Conservation (phyloP, 2,113 vertebrate genomes). For the Lucifuga dentata region DNA sequence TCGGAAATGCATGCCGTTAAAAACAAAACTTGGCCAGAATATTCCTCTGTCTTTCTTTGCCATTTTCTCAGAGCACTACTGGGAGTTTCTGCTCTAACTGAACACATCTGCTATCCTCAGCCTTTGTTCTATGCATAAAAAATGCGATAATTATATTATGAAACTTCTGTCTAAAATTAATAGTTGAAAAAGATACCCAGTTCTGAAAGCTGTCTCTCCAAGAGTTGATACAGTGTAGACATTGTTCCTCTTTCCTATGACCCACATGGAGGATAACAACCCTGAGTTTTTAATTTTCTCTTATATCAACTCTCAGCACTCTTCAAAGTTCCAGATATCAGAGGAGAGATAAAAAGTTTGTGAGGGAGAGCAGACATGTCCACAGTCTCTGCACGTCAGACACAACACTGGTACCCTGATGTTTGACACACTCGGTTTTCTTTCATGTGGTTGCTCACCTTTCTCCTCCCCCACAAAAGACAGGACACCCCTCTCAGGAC, state of each 20-base stretch:
- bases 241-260: conserved; percentile 2
- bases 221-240: background rate
- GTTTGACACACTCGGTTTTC: conserved; percentile 60
- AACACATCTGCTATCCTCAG: background rate
- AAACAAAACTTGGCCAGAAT: conserved; percentile 46
- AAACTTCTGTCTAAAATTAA: background rate
- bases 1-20: conserved; percentile 21
- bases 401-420: conserved; percentile 62
- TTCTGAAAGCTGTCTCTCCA: background rate
- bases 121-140: conserved; percentile 1
- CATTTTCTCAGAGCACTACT: conserved; percentile 14
- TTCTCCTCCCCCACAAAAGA: conserved; percentile 3
- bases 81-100: conserved; percentile 24
- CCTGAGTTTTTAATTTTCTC: conserved; percentile 55
- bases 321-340: conserved; percentile 76
- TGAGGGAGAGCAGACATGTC: conserved; percentile 58
- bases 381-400: conserved; percentile 55
- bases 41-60: conserved; percentile 33
- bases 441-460: conserved; percentile 35
- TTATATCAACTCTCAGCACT: conserved; percentile 36
- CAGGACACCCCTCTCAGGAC: background rate
- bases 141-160: background rate
- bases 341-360: conserved; percentile 67
- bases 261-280: conserved; percentile 30
- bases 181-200: background rate